Conservation (phyloP, 92 coral and sea anemone genomes). For the Zoanthus solanderi region DNA sequence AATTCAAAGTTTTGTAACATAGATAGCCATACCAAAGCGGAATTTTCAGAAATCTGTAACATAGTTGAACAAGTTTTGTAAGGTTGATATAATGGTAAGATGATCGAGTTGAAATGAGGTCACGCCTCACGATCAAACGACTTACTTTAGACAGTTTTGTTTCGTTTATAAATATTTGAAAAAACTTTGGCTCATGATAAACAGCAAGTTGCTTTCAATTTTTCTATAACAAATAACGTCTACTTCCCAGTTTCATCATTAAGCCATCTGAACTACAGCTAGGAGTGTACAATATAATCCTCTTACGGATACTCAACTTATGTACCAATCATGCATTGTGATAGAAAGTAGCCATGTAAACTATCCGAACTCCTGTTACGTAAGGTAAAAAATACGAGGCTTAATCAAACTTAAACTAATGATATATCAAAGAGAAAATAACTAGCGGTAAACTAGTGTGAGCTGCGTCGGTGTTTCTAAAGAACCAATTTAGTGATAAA, state of each 20-base stretch:
- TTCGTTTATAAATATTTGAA: background rate
- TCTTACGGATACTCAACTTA: no score
- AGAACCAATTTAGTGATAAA: no score
- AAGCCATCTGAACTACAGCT: no score
- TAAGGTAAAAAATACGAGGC: no score
- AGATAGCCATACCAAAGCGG: slow-evolving; percentile 12
- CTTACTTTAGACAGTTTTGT: background rate
- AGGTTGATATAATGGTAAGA: background rate
- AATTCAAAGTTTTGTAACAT: slow-evolving; percentile 42
- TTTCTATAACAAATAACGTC: background rate
- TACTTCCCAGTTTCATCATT: background rate
- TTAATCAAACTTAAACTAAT: no score
- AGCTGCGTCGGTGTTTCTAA: no score
- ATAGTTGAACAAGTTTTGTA: background rate
- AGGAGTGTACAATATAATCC: no score
- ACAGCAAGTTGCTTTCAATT: background rate
- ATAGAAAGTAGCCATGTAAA: no score
- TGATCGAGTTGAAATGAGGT: background rate
- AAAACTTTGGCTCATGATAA: background rate
- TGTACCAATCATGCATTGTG: no score
- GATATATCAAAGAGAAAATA: background rate
- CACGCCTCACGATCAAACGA: background rate
- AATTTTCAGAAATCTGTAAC: slow-evolving; percentile 19
- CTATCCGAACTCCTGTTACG: no score
- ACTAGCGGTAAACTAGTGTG: no score